Evolutionary conservation across 1,140 invertebrate species (phyloP).

Genomic region (Ganaspis sp.): DNA sequence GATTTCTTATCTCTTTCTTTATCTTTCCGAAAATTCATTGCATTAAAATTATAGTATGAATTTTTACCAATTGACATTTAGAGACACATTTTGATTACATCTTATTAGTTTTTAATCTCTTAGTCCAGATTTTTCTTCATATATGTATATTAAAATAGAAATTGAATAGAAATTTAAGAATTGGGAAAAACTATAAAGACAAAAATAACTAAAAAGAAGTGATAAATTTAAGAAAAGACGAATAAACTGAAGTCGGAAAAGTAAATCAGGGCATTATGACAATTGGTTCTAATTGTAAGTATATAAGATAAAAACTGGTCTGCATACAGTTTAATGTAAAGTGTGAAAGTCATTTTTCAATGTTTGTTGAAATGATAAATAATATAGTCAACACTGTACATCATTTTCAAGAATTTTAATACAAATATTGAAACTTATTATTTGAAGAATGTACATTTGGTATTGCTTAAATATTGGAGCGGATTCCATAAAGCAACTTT

Average conservation of each 20-base stretch:
- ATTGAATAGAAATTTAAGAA: not conserved
- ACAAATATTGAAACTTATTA: not conserved
- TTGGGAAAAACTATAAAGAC: not conserved
- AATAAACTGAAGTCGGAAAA: not conserved
- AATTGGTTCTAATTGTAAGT: conserved; percentile 5
- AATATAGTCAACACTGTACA: not conserved
- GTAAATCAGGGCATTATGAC: not conserved
- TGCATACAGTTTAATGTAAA: not conserved
- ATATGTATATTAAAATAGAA: not conserved
- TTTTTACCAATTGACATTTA: no score
- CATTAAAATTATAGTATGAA: no score
- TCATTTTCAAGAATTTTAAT: not conserved
- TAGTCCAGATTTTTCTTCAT: no score
- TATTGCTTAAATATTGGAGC: no score
- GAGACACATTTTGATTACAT: not conserved
- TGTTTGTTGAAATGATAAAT: not conserved
- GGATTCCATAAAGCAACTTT: no score
- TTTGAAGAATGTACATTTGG: not conserved
- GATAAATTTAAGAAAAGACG: not conserved
- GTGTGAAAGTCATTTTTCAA: conserved; percentile 2
- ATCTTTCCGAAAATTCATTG: no score
- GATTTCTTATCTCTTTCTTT: no score
- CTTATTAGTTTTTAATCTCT: not conserved
- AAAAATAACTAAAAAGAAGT: not conserved
- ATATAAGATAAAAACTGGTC: not conserved